These are phyloP conservation scores for Limonius californicus DNA, from an alignment of 1,140 invertebrate species.

Conservation along the genomic window DNA sequence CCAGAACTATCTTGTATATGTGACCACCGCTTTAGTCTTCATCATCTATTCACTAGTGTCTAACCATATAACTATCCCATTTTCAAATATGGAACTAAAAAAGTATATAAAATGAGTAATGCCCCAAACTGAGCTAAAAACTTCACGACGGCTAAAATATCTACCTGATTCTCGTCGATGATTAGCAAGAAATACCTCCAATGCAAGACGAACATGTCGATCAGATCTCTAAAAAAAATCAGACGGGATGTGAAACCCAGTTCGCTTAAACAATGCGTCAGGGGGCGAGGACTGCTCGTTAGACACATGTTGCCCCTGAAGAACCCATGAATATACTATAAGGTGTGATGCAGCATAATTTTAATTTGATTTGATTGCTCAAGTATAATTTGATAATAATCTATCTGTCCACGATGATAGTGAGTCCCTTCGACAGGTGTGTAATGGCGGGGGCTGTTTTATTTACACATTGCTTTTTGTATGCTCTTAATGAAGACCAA, in stretches of 20 bases:
- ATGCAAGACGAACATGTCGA: not conserved
- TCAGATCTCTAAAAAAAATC: not conserved
- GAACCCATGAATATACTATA: slow-evolving; percentile 35
- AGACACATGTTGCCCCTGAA: slow-evolving; percentile 29
- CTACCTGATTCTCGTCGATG: too few species aligned
- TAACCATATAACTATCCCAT: too few species aligned
- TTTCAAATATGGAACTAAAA: too few species aligned
- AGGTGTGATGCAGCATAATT: slow-evolving; percentile 36
- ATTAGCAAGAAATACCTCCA: too few species aligned
- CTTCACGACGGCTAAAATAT: too few species aligned
- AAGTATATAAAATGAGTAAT: too few species aligned
- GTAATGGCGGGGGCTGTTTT: not conserved
- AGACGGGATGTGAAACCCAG: not conserved
- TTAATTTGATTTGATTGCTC: slow-evolving; percentile 41
- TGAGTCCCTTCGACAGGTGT: slow-evolving; percentile 18
- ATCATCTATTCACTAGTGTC: too few species aligned
- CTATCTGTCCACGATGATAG: slow-evolving; percentile 18
- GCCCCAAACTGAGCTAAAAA: too few species aligned
- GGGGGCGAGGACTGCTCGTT: slow-evolving; percentile 24
- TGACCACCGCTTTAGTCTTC: too few species aligned
- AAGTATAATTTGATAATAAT: slow-evolving; percentile 41
- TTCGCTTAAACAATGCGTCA: slow-evolving; percentile 27
- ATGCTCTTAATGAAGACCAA: not conserved
- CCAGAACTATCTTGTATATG: too few species aligned
- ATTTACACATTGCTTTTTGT: not conserved